Conservation (phyloP, 1,140 invertebrate species). For the Marisa cornuarietis region DNA sequence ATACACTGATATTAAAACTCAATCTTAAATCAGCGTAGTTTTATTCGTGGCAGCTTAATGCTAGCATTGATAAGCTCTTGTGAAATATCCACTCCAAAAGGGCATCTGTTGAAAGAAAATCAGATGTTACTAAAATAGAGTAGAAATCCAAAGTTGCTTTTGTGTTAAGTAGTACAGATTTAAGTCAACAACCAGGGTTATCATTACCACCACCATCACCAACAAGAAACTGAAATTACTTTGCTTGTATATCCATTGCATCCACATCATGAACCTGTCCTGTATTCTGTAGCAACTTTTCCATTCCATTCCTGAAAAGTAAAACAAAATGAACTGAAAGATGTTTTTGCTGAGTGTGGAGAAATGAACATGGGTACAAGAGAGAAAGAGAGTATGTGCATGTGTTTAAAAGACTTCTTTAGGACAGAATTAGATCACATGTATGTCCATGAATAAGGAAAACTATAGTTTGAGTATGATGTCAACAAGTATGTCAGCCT, state of each 20-base stretch:
- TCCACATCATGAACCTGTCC: constrained; percentile 67
- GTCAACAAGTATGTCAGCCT: not conserved
- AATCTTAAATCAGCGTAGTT: constrained; percentile 20
- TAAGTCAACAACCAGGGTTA: not conserved
- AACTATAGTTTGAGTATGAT: not conserved
- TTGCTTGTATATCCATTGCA: constrained; percentile 66
- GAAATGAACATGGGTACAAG: not conserved
- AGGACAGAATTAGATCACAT: not conserved
- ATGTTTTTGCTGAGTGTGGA: not conserved
- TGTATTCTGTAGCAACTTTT: constrained; percentile 70
- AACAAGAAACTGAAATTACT: constrained; percentile 61
- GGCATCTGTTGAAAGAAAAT: constrained; percentile 60
- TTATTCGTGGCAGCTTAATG: constrained; percentile 66
- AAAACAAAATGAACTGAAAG: constrained; percentile 19
- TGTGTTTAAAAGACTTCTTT: not conserved
- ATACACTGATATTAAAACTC: no score
- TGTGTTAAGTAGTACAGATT: not conserved
- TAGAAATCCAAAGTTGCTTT: not conserved
- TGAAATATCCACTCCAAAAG: constrained; percentile 71
- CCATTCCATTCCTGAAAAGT: constrained; percentile 79
- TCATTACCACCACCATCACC: not conserved
- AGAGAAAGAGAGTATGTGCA: not conserved
- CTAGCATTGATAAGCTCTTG: constrained; percentile 68
- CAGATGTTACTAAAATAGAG: not conserved
- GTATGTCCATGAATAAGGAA: not conserved